Base-by-base conservation (phyloP, 2,113 vertebrate genomes). In the Silurus meridionalis region DNA sequence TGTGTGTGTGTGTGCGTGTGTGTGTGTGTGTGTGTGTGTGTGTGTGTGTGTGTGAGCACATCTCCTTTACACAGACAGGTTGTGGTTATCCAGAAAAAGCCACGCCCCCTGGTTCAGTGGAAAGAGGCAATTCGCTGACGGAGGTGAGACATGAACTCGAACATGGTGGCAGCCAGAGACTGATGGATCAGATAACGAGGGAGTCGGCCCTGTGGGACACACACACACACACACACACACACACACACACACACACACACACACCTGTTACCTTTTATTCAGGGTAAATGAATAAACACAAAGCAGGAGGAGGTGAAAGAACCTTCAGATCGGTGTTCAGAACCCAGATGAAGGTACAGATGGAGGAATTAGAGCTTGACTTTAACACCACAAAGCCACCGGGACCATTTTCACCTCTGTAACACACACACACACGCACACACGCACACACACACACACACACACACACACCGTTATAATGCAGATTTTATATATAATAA, bases 241-340 rank as follows among this genome's bases (percentile, higher is more conserved):
- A 67, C 66, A 67, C 66, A 69, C 67, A 66, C 64, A 69, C 66
- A 69, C 25, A 69, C 28, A 69, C 67, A 71, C 69, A 72, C 69
- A 50, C 71, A 50, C 71, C 8, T 3, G 50, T 77, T 55, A 78
- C 21, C 6, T 15, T n/a, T 25, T 6, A 55, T 55, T 25, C 6
- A 25, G 19, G 0, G 37, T 60, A 46, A 46, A 80, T 60, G 0
- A 58, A 60, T 8, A 10, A 60, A 46, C 78, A 80, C 28, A 25
- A 5, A 77, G 8, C 50, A 46, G 11, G 25, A 25, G 9, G 25
- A 60, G 6, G n/a, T 52, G n/a, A 28, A 25, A 89, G 92, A 91
- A 98, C 98, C 97, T 98, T 99, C 52, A 99, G 93, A 90, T 99
- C 97, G 0, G 98, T 98, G 92, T 99, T 99, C 84, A 99, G 97